Conservation (phyloP, 2,888 invertebrate species). For the Harmothoe impar region DNA sequence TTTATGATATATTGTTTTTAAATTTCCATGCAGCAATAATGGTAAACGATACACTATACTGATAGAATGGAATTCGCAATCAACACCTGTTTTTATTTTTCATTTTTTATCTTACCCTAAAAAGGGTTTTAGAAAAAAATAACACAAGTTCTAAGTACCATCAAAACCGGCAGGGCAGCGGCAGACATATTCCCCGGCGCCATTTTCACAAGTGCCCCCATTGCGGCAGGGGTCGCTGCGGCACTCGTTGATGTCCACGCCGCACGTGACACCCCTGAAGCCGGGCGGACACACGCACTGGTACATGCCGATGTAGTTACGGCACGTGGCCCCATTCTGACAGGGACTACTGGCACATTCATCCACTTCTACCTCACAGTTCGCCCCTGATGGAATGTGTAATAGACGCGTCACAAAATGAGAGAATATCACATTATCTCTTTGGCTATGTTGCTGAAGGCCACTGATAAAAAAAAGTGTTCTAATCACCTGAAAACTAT, state of each 20-base stretch:
- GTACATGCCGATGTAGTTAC: slow-evolving; percentile 69
- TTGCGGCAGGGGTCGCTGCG: slow-evolving; percentile 71
- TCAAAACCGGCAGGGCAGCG: slow-evolving; percentile 71
- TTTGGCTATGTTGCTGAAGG: not conserved
- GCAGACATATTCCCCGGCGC: slow-evolving; percentile 70
- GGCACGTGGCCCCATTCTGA: slow-evolving; percentile 72
- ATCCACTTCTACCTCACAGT: slow-evolving; percentile 88
- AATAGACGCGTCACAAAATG: slow-evolving; percentile 73
- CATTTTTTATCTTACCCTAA: no score
- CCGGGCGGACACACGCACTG: slow-evolving; percentile 73
- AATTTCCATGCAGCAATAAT: no score
- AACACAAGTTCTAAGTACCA: no score
- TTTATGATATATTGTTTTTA: no score
- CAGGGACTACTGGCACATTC: slow-evolving; percentile 87
- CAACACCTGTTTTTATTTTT: no score
- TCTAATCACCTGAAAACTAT: no score
- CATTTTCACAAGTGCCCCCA: slow-evolving; percentile 72
- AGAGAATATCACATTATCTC: not conserved
- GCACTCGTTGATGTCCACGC: slow-evolving; percentile 93
- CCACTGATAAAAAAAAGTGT: not conserved
- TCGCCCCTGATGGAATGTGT: slow-evolving; percentile 68
- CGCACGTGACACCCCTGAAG: slow-evolving; percentile 72
- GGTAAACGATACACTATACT: no score
- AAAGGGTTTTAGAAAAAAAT: no score
- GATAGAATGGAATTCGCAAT: not conserved